These are phyloP conservation scores for Punctoribates punctum DNA, from an alignment of 2,888 invertebrate genomes.

Conservation along the genomic window DNA sequence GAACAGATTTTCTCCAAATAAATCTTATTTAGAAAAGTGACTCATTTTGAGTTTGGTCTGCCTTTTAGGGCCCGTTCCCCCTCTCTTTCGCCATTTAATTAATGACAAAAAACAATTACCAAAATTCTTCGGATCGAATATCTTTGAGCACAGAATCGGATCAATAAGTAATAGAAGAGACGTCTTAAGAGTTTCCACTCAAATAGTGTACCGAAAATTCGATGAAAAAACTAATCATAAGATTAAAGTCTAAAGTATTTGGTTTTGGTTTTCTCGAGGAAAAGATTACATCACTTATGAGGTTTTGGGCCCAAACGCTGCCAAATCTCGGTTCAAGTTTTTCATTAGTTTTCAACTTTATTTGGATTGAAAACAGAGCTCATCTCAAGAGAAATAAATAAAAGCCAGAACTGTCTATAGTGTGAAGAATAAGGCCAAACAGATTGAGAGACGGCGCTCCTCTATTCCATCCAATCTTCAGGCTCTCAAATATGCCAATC, in stretches of 20 bases:
- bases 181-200: neutral
- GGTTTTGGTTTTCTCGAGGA: conserved; percentile 15
- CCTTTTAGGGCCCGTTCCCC: neutral
- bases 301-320: neutral
- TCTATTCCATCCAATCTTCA: neutral
- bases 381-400: conserved; percentile 28
- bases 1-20: neutral
- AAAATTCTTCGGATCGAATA: neutral
- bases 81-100: neutral
- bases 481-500: neutral
- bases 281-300: conserved; percentile 16
- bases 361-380: neutral
- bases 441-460: no score
- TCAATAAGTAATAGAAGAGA: neutral
- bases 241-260: conserved; percentile 23
- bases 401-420: neutral
- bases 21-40: neutral
- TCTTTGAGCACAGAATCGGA: neutral
- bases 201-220: neutral
- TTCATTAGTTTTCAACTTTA: conserved; percentile 34
- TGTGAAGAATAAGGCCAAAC: no score
- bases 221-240: conserved; percentile 23
- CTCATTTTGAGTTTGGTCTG: no score
- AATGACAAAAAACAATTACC: neutral
- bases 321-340: neutral